A percentile compares a stretch with the other conserved stretches of the same genome.
These are phyloP conservation scores for Aphelenchoides fujianensis DNA, from an alignment of 1,140 invertebrate genomes.

Conservation along the genomic window DNA sequence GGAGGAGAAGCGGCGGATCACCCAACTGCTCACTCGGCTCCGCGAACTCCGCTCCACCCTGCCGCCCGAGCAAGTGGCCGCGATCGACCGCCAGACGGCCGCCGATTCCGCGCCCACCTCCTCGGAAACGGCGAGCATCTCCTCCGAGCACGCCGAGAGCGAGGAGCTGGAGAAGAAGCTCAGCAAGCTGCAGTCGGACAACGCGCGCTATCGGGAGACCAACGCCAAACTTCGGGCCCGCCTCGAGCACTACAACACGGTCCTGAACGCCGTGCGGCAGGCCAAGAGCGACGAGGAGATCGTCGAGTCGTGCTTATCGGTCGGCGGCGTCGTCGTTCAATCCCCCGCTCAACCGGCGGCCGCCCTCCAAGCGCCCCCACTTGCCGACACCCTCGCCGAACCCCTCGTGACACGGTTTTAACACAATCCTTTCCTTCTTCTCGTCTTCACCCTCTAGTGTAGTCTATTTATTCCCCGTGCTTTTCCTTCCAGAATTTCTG, in stretches of 20 bases:
- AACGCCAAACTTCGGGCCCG: conserved; percentile 33
- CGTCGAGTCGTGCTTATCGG: not conserved
- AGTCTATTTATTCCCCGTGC: too few species aligned
- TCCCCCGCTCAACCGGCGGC: not conserved
- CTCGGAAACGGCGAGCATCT: conserved; percentile 2
- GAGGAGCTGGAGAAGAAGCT: conserved; percentile 23
- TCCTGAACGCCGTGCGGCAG: conserved; percentile 27
- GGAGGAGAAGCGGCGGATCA: conserved; percentile 45
- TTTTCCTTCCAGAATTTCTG: not conserved
- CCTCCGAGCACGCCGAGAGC: conserved; percentile 8
- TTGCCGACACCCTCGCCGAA: too few species aligned
- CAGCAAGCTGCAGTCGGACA: conserved; percentile 26
- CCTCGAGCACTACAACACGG: conserved; percentile 38
- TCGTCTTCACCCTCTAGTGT: too few species aligned
- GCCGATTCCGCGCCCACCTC: not conserved
- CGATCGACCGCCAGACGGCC: not conserved
- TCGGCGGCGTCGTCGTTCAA: not conserved
- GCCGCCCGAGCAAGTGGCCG: conserved; percentile 10
- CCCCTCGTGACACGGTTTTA: conserved; percentile 29
- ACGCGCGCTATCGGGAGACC: conserved; percentile 31
- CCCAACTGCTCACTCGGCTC: conserved; percentile 24
- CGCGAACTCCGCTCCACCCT: conserved; percentile 28
- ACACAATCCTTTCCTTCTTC: too few species aligned
- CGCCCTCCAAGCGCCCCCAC: not conserved
- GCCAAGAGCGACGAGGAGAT: not conserved